Evolutionary conservation across 1,140 invertebrate genomes (phyloP), one percentile per base, ranked within the genome.

Genomic region (Asbolus verrucosus): DNA sequence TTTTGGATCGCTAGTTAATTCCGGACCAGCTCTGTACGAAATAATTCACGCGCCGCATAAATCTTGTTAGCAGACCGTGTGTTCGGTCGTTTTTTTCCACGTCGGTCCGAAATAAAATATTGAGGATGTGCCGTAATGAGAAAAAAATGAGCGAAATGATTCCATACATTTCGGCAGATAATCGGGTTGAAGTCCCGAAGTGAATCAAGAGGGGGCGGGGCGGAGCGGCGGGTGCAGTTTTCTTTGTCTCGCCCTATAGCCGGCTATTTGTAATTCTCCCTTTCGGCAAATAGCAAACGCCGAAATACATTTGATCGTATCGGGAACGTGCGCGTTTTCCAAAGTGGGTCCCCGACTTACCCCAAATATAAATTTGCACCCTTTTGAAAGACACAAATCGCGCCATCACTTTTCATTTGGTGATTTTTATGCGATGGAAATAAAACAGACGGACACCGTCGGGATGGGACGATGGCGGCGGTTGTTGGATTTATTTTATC

Each of bases 271-370:
- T 63, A 63, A 27, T 27, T 30, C 33, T 24, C 33, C 36, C 38
- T 63, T 63, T 63, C 61, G 61, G 61, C 19, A 38, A 62, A 62
- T 19, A 36, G 27, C 36, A 16, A 63, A 63, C 59, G 39, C 36
- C 11, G 31, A 39, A 63, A 63, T 39, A 63, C 33, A 39, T 63
- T 63, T 27, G 61, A 63, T 63, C 60, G 33, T 36, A 63, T 63
- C 31, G 33, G n/a, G 36, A 41, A 63, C 61, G 61, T 63, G 61
- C 33, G n/a, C 31, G 33, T 38, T 41, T 63, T 63, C 33, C 33
- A 41, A 63, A 63, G 19, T 13, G 18, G 46, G 41, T 16, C 41
- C 16, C 21, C 43, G 33, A 11, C 33, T 6, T n/a, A 36, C 6
- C 24, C 24, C 16, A 46, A 46, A 46, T 46, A 54, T 54, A 54